These are phyloP conservation scores for Phylloscopus collybita DNA, from an alignment of 2,797 vertebrate species.

Conservation along the genomic window DNA sequence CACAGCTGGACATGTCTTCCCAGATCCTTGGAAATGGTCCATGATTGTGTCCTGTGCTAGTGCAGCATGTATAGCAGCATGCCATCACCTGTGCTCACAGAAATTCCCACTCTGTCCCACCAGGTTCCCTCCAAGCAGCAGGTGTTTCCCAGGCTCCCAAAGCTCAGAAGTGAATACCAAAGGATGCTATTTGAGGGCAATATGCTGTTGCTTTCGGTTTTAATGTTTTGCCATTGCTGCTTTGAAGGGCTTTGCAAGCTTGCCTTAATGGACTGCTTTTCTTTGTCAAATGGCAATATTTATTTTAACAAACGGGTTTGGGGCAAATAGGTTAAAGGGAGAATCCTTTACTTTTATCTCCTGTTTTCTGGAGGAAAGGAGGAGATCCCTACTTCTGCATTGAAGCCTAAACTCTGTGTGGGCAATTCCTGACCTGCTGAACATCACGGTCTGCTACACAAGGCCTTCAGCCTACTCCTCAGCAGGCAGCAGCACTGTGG, in stretches of 20 bases:
- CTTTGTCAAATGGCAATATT: not conserved
- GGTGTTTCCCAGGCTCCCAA: not conserved
- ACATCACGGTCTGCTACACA: not conserved
- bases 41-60: not conserved
- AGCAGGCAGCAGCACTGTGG: not conserved
- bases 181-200: not conserved
- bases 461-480: not conserved
- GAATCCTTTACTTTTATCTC: not conserved
- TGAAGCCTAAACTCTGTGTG: not conserved
- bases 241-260: not conserved
- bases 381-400: not conserved
- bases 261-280: not conserved
- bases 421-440: not conserved
- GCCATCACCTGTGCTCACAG: not conserved
- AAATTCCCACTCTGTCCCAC: not conserved
- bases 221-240: not conserved
- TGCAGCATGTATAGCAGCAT: not conserved
- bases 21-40: not conserved
- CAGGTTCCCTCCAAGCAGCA: not conserved
- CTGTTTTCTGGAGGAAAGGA: not conserved
- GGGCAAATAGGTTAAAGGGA: not conserved
- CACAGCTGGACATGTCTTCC: not conserved
- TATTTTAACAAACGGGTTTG: not conserved
- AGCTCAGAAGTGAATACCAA: not conserved
- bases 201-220: slow-evolving; percentile 29